A percentile compares a stretch with the other conserved stretches of the same genome.
Evolutionary conservation across 2,113 vertebrate species (phyloP).

Genomic region (Oriolus oriolus): DNA sequence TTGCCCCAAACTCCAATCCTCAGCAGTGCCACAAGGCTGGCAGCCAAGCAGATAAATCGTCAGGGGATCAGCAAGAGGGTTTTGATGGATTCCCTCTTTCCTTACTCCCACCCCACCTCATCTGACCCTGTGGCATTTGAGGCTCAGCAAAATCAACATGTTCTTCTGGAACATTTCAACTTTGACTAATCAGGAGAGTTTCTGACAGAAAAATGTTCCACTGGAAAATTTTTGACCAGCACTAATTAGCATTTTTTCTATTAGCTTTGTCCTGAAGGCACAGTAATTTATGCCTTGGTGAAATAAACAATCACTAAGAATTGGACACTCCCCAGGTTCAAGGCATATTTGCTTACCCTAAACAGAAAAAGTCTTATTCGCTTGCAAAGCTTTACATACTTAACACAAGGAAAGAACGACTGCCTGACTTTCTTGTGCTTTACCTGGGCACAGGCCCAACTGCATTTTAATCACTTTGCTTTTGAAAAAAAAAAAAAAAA

Average conservation of each 20-base stretch:
- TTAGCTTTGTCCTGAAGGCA: slow-evolving; percentile 56
- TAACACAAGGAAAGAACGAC: background rate
- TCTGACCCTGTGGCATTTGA: background rate
- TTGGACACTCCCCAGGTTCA: slow-evolving; percentile 20
- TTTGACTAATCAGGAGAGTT: slow-evolving; percentile 23
- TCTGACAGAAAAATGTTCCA: slow-evolving; percentile 52
- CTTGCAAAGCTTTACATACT: background rate
- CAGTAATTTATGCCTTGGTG: slow-evolving; percentile 20
- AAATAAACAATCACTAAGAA: slow-evolving; percentile 43
- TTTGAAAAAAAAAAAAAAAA: background rate
- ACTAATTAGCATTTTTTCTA: slow-evolving; percentile 59
- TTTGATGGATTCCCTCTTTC: background rate
- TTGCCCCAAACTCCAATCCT: background rate
- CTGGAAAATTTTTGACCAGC: slow-evolving; percentile 42
- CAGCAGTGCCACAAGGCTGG: background rate
- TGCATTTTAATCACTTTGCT: slow-evolving; percentile 22
- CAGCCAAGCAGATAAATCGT: background rate
- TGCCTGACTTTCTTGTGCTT: background rate
- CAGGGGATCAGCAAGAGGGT: background rate
- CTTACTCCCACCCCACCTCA: background rate
- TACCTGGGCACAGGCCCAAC: background rate
- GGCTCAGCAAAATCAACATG: background rate
- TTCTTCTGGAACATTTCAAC: slow-evolving; percentile 28
- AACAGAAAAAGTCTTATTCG: background rate
- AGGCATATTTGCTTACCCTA: slow-evolving; percentile 19